Percentiles rank a stretch among this genome's conserved stretches.
Conservation (phyloP, 1,140 invertebrate genomes). For the Drosophila kohkoa region DNA sequence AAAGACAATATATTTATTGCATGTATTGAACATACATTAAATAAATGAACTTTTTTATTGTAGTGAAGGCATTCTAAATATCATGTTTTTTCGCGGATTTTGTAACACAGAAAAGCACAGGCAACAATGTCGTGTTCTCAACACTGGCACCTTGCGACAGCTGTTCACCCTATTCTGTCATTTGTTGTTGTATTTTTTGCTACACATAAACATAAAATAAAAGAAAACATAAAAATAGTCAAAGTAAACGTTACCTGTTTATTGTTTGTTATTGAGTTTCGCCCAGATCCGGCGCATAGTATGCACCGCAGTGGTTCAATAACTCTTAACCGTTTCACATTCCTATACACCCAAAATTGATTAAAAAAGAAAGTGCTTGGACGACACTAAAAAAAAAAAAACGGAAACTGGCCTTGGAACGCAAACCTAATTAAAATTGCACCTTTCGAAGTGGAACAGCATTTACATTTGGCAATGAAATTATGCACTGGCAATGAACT, state of each 20-base stretch:
- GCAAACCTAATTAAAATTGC: conserved; percentile 60
- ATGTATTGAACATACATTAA: too few relatives aligned
- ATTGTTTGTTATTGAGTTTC: conserved; percentile 53
- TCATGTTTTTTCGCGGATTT: conserved; percentile 43
- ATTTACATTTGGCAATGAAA: conserved; percentile 66
- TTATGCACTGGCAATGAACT: conserved; percentile 69
- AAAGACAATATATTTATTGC: too few relatives aligned
- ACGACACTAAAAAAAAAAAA: conserved; percentile 28
- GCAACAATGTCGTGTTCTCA: conserved; percentile 30
- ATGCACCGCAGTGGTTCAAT: conserved; percentile 42
- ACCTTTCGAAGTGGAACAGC: background rate
- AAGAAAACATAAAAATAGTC: conserved; percentile 55
- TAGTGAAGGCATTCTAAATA: background rate
- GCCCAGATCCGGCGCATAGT: conserved; percentile 36
- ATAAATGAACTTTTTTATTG: too few relatives aligned
- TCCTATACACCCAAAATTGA: conserved; percentile 60
- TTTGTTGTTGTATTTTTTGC: conserved; percentile 45
- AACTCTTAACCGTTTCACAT: conserved; percentile 34
- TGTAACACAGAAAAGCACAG: conserved; percentile 65
- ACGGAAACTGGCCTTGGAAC: conserved; percentile 56
- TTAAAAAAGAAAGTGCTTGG: conserved; percentile 70
- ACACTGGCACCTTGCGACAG: conserved; percentile 45
- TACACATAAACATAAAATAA: conserved; percentile 56
- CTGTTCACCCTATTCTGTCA: conserved; percentile 53
- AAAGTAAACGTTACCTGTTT: conserved; percentile 52